Evolutionary conservation across 2,797 vertebrate genomes (phyloP).

Genomic region (Melanotaenia maccullochi): DNA sequence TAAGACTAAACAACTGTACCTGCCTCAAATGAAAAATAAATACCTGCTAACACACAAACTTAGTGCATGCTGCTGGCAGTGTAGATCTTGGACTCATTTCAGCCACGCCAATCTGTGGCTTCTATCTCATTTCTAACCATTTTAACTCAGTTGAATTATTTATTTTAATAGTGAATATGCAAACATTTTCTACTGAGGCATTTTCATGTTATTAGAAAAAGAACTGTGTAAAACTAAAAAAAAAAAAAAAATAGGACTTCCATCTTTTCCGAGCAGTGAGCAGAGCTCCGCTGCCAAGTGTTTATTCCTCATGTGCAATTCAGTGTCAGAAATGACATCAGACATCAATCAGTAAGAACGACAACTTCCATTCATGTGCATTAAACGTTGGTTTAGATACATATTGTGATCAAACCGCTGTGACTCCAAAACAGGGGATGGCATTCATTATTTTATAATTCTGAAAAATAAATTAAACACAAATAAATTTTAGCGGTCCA

Average conservation of each 20-base stretch:
- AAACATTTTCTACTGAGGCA: neutral
- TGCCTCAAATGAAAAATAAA: conserved; percentile 67
- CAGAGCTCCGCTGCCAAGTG: conserved; percentile 32
- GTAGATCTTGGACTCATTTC: conserved; percentile 16
- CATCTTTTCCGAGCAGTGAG: conserved; percentile 48
- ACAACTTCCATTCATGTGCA: conserved; percentile 57
- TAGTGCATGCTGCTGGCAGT: neutral
- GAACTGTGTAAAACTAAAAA: neutral
- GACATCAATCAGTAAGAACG: conserved; percentile 67
- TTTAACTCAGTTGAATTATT: neutral
- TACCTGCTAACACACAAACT: conserved; percentile 39
- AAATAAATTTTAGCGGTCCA: neutral
- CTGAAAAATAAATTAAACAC: conserved; percentile 30
- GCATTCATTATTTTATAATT: neutral
- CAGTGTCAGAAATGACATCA: conserved; percentile 66
- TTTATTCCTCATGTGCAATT: conserved; percentile 78
- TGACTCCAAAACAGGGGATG: neutral
- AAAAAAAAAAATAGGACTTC: neutral
- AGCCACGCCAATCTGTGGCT: neutral
- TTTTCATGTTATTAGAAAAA: neutral
- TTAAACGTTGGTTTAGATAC: conserved; percentile 17
- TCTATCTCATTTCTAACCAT: neutral
- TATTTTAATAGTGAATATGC: neutral
- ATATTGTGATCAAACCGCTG: neutral
- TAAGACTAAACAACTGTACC: conserved; percentile 83